Conservation (phyloP, 2,888 invertebrate species). For the Trachelus tabidus region DNA sequence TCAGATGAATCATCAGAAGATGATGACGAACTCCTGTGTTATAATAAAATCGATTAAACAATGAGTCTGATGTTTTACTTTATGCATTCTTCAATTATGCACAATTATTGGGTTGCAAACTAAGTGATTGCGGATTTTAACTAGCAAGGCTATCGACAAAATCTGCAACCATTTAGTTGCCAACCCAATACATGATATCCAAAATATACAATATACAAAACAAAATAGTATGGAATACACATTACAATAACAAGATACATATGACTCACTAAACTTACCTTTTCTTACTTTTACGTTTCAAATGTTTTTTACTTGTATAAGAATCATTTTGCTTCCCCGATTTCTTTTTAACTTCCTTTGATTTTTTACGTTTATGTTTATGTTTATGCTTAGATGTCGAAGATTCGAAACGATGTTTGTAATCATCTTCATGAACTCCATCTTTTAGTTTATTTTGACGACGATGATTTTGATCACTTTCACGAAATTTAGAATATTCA, state of each 20-base stretch:
- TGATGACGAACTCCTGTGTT: conserved; percentile 35
- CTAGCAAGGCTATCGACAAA: too few species aligned
- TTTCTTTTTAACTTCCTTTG: conserved; percentile 38
- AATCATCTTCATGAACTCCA: too few species aligned
- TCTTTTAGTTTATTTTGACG: conserved; percentile 15
- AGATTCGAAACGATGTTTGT: conserved; percentile 21
- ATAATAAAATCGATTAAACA: background rate
- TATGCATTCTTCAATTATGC: background rate
- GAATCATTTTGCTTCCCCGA: conserved; percentile 18
- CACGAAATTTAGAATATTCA: conserved; percentile 24
- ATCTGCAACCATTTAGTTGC: too few species aligned
- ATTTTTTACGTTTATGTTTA: conserved; percentile 25
- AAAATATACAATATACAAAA: too few species aligned
- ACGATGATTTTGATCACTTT: conserved; percentile 20
- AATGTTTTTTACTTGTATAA: conserved; percentile 38
- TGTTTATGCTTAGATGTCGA: conserved; percentile 31
- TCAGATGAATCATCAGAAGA: conserved; percentile 37
- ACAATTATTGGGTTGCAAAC: background rate
- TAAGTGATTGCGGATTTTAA: too few species aligned
- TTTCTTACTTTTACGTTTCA: conserved; percentile 43
- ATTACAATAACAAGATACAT: too few species aligned
- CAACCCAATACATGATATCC: too few species aligned
- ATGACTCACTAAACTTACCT: conserved; percentile 33
- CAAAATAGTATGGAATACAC: too few species aligned
- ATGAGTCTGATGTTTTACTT: background rate